phyloP scores from a whole-genome alignment of 2,113 vertebrate species.

The Phaetusa simplex region DNA sequence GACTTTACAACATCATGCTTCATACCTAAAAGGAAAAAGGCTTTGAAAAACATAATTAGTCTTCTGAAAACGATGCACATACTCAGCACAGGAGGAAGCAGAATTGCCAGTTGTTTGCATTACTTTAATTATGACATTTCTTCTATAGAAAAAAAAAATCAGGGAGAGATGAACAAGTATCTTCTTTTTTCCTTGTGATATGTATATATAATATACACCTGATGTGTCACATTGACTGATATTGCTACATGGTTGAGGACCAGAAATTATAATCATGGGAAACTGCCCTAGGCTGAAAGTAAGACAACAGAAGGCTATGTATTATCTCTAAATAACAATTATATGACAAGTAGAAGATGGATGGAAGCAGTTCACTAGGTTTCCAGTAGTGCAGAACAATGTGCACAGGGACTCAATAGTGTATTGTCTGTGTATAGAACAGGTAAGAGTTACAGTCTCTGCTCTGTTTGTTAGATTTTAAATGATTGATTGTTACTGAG shows the following conservation, averaged over 20 bases:
- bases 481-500: not conserved
- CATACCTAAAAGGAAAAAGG: not conserved
- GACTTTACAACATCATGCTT: not conserved
- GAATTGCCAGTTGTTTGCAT: not conserved
- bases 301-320: not conserved
- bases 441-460: not conserved
- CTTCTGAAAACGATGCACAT: not conserved
- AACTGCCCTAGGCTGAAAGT: not conserved
- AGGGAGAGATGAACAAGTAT: not conserved
- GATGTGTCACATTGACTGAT: not conserved
- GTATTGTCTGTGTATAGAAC: not conserved
- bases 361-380: not conserved
- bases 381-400: not conserved
- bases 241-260: not conserved
- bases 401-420: not conserved
- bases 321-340: constrained; percentile 25
- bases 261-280: not conserved
- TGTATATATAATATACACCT: not conserved
- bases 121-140: not conserved
- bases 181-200: not conserved
- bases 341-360: not conserved
- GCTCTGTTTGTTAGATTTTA: not conserved
- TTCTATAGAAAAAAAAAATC: not conserved
- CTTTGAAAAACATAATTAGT: not conserved
- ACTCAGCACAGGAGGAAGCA: not conserved